Evolutionary conservation across 2,113 vertebrate species (phyloP).

Genomic region (Platichthys flesus): DNA sequence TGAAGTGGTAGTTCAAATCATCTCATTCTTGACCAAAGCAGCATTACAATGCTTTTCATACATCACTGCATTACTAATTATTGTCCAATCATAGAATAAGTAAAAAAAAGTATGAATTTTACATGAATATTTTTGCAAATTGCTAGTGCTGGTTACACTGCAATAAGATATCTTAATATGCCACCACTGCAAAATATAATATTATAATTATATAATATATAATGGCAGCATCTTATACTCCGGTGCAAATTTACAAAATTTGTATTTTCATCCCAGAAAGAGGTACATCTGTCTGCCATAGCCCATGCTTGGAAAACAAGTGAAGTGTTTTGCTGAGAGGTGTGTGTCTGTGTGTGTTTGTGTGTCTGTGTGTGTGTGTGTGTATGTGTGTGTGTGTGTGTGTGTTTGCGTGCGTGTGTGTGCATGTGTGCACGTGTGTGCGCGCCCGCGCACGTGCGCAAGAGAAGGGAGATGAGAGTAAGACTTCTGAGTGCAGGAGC

Average conservation of each 20-base stretch:
- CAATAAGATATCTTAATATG: neutral
- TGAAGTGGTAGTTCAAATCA: neutral
- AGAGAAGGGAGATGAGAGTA: constrained; percentile 52
- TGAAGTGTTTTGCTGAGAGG: constrained; percentile 61
- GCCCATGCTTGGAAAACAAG: constrained; percentile 33
- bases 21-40: neutral
- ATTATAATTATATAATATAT: neutral
- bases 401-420: too few species aligned
- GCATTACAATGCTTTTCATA: neutral
- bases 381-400: too few species aligned
- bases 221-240: neutral
- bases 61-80: neutral
- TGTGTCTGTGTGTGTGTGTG: too few species aligned
- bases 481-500: constrained; percentile 67
- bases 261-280: constrained; percentile 18
- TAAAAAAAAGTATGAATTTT: neutral
- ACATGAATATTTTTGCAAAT: neutral
- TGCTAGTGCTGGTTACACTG: neutral
- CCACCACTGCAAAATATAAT: too few species aligned
- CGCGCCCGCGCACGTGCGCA: neutral
- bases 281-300: constrained; percentile 9
- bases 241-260: neutral
- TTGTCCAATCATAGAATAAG: neutral
- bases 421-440: neutral
- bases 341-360: neutral